Evolutionary conservation across 2,888 invertebrate genomes (phyloP).

Genomic region (Ypsolopha sequella): DNA sequence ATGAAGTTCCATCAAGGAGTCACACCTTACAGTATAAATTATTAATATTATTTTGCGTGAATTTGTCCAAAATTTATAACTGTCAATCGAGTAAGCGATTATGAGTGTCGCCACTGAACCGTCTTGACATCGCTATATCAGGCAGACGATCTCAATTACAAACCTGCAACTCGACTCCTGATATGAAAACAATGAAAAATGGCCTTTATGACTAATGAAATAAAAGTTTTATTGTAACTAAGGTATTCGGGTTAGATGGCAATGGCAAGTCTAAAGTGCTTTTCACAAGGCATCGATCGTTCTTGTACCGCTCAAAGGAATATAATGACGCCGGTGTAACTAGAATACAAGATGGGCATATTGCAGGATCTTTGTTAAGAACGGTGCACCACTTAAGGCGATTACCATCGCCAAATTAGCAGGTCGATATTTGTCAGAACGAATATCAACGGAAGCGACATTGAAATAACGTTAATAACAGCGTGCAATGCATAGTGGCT

Average conservation of each 20-base stretch:
- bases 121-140: slow-evolving; percentile 18
- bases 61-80: slow-evolving; percentile 19
- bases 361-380: slow-evolving; percentile 33
- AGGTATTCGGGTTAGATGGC: not conserved
- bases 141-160: slow-evolving; percentile 50
- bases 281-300: slow-evolving; percentile 44
- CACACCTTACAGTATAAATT: no score
- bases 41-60: no score
- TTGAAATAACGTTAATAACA: no score
- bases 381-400: slow-evolving; percentile 32
- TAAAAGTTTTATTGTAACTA: not conserved
- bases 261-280: slow-evolving; percentile 29
- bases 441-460: no score
- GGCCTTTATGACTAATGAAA: not conserved
- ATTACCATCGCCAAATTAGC: no score
- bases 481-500: no score
- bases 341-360: slow-evolving; percentile 42
- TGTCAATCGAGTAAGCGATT: slow-evolving; percentile 26
- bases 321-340: slow-evolving; percentile 46
- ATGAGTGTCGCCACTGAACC: slow-evolving; percentile 6
- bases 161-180: slow-evolving; percentile 5
- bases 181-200: not conserved
- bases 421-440: no score
- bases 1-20: no score
- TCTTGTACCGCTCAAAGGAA: slow-evolving; percentile 41